Percentiles rank a stretch among this genome's conserved stretches.
phyloP scores from a whole-genome alignment of 2,797 vertebrate species.

The Lates japonicus region DNA sequence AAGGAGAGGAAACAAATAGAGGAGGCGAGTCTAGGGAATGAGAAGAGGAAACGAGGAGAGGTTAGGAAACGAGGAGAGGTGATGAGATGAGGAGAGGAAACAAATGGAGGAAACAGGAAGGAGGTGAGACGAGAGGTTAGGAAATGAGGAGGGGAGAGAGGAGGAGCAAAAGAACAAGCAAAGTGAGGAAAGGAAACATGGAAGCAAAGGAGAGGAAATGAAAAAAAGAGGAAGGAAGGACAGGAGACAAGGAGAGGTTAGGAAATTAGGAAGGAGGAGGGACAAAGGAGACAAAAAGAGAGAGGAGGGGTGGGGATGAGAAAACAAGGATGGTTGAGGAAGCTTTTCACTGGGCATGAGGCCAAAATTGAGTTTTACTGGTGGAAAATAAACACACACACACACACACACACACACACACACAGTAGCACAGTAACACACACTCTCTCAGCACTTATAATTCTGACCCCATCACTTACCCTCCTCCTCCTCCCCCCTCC shows the following conservation, averaged over 20 bases:
- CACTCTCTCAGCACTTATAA: conserved; percentile 9
- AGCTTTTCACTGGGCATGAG: conserved; percentile 62
- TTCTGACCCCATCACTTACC: conserved; percentile 1
- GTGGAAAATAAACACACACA: conserved; percentile 16
- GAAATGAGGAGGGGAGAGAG: background rate
- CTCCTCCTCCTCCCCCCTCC: background rate
- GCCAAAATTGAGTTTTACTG: conserved; percentile 54
- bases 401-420: conserved; percentile 1
- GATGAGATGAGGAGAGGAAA: background rate
- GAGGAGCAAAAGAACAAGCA: background rate
- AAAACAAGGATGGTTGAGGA: conserved; percentile 15
- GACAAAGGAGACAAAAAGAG: background rate
- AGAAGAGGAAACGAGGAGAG: background rate
- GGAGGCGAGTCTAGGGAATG: background rate
- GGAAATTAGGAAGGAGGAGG: too few species aligned
- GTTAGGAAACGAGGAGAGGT: background rate
- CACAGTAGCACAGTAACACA: background rate
- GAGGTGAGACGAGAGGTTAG: background rate
- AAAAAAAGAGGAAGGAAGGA: background rate
- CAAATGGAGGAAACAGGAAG: too few species aligned
- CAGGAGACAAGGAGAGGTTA: background rate
- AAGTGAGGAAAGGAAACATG: background rate
- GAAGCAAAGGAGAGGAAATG: background rate
- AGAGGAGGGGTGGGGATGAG: background rate
- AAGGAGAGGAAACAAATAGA: background rate